Evolutionary conservation across 1,140 invertebrate genomes (phyloP).

Genomic region (Galendromus occidentalis): DNA sequence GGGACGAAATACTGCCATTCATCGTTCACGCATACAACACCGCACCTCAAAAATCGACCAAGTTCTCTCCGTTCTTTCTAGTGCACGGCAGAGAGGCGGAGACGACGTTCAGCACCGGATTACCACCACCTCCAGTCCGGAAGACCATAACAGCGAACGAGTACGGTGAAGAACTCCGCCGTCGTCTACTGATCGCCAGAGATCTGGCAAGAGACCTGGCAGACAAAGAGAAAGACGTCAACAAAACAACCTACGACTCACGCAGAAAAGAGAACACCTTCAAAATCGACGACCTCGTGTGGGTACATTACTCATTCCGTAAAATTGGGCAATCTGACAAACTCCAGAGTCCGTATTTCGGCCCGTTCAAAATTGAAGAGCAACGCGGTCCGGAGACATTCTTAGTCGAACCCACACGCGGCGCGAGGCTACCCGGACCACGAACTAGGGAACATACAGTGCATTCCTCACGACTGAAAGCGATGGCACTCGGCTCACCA

Average conservation of each 20-base stretch:
- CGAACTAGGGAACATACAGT: too few relatives aligned
- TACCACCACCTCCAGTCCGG: not conserved
- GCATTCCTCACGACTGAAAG: too few relatives aligned
- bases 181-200: not conserved
- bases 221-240: not conserved
- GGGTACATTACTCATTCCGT: not conserved
- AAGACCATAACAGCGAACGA: not conserved
- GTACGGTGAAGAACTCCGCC: not conserved
- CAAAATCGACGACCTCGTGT: not conserved
- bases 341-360: not conserved
- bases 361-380: not conserved
- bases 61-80: not conserved
- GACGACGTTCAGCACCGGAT: not conserved
- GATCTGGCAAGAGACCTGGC: not conserved
- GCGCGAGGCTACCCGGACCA: too few relatives aligned
- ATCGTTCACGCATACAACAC: not conserved
- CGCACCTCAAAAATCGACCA: not conserved
- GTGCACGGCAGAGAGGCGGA: not conserved
- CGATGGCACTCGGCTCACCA: too few relatives aligned
- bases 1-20: not conserved
- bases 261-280: not conserved
- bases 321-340: too few relatives aligned
- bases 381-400: not conserved
- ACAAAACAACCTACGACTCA: not conserved
- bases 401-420: not conserved